These are phyloP conservation scores for Caracal caracal DNA, from an alignment of 2,113 vertebrate genomes.

Conservation along the genomic window DNA sequence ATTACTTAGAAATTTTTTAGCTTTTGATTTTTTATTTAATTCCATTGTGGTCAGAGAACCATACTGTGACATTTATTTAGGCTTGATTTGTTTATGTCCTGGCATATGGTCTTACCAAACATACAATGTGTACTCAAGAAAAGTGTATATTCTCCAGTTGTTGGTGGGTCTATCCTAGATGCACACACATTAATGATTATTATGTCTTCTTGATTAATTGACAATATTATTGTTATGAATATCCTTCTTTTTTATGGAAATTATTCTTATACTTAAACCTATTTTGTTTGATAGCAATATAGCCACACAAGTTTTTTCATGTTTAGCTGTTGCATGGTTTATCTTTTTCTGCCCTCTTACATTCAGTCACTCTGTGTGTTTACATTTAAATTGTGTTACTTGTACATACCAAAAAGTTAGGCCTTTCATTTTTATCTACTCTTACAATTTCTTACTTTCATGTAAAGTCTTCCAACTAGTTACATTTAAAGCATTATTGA, in stretches of 20 bases:
- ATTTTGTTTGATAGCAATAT: neutral
- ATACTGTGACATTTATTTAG: neutral
- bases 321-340: neutral
- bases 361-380: neutral
- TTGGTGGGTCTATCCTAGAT: neutral
- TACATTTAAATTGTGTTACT: neutral
- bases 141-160: neutral
- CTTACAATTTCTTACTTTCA: neutral
- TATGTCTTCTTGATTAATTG: neutral
- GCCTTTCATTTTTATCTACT: neutral
- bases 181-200: neutral
- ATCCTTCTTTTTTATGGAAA: neutral
- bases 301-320: neutral
- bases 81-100: neutral
- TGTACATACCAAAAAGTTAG: neutral
- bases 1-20: neutral
- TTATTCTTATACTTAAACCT: neutral
- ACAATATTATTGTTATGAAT: neutral
- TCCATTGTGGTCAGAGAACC: neutral
- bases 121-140: neutral
- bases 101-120: neutral
- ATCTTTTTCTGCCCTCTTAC: neutral
- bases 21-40: conserved; percentile 1
- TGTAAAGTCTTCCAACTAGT: neutral
- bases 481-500: neutral